Evolutionary conservation across 2,888 invertebrate genomes (phyloP).

Genomic region (Melanophora roralis): DNA sequence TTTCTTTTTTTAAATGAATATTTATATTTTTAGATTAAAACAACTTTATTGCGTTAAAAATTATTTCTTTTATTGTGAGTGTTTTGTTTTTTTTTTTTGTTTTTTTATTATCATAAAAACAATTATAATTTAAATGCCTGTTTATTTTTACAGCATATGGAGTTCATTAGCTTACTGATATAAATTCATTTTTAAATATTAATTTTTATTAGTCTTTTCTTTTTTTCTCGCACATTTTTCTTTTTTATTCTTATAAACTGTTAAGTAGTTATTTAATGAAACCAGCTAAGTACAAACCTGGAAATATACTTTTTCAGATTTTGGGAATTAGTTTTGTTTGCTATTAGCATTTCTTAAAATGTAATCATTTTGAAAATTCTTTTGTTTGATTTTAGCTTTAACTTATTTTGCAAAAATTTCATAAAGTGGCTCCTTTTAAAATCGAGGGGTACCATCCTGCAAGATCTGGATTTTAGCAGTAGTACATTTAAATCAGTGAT

Average conservation of each 20-base stretch:
- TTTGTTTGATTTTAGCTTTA: too few species aligned
- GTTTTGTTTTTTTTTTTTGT: conserved; percentile 7
- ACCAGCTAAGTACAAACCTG: conserved; percentile 8
- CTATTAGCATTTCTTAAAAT: too few species aligned
- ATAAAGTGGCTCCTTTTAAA: too few species aligned
- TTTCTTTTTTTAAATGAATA: conserved; percentile 19
- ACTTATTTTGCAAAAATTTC: too few species aligned
- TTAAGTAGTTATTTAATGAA: neutral
- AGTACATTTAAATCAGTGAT: too few species aligned
- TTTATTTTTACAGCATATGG: conserved; percentile 54
- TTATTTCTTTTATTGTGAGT: neutral
- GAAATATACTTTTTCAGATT: too few species aligned
- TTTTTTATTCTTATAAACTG: neutral
- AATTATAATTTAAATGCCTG: conserved; percentile 55
- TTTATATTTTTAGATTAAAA: conserved; percentile 49
- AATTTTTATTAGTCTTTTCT: conserved; percentile 29
- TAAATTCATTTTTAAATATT: conserved; percentile 47
- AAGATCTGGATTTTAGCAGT: too few species aligned
- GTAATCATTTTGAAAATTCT: too few species aligned
- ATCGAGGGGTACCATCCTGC: too few species aligned
- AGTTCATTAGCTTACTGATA: conserved; percentile 58
- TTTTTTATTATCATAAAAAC: conserved; percentile 57
- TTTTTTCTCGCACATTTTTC: neutral
- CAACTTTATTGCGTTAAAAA: conserved; percentile 36
- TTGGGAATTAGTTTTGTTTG: too few species aligned